Conservation (phyloP, 2,888 invertebrate species). For the Plebejus argus region DNA sequence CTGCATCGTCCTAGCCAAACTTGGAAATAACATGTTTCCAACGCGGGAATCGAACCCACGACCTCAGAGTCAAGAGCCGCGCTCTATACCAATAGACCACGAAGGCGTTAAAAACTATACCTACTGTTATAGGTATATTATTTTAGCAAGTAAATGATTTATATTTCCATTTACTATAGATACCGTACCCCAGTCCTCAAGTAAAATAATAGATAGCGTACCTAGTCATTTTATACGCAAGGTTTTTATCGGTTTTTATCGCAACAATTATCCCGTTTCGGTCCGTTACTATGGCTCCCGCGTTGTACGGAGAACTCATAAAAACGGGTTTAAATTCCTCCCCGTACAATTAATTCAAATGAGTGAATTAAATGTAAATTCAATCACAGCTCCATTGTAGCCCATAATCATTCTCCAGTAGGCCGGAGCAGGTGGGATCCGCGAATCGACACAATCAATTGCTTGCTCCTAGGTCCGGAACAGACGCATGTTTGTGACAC, state of each 20-base stretch:
- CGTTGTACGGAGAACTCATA: neutral
- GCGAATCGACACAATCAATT: conserved; percentile 63
- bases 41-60: no score
- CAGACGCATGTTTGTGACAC: neutral
- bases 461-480: conserved; percentile 40
- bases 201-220: neutral
- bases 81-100: no score
- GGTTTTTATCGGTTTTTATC: conserved; percentile 10
- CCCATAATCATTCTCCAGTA: conserved; percentile 39
- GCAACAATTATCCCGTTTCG: conserved; percentile 1
- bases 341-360: conserved; percentile 21
- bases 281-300: neutral
- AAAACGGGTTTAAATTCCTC: neutral
- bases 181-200: neutral
- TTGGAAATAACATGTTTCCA: no score
- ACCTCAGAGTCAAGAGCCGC: no score
- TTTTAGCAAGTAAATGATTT: neutral
- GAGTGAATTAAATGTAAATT: conserved; percentile 28
- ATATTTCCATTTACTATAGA: neutral
- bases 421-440: conserved; percentile 55
- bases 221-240: neutral
- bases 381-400: conserved; percentile 26
- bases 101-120: no score
- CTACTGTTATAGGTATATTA: no score
- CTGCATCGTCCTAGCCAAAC: no score